Base-by-base conservation (phyloP, 2,888 invertebrate species). In the Tuta absoluta region DNA sequence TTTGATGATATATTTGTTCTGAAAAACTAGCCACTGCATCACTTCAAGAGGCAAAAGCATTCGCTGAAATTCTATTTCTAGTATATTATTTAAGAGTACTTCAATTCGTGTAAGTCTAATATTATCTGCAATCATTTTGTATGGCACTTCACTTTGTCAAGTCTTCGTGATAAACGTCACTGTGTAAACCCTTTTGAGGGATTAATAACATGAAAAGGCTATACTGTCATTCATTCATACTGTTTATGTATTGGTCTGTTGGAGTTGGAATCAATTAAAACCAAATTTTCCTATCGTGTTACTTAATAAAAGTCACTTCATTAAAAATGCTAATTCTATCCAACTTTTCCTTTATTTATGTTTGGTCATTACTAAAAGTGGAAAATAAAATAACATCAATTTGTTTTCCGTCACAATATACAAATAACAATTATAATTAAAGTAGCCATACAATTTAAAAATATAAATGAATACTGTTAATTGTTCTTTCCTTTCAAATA, bases 21-120 rank as follows among this genome's bases (percentile, higher is more conserved):
- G 57, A 17, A 57, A 57, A 2, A 57, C 33, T 0, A 57, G n/a
- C 57, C 57, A 57, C 37, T 57, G 57, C 17, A 57, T 37, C 12
- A 57, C n/a, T 57, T 57, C 57, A 37, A 57, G 37, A 19, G 57
- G 57, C 5, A 57, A 57, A 11, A 57, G 4, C 37, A 37, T n/a
- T 4, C 11, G 28, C 17, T 37, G 57, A 11, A 57, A 57, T 17
- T 57, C 57, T 37, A 19, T 57, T 37, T 28, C 57, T 37, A 37
- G n/a, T 11, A 57, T 37, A 19, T 57, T 57, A 19, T 57, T 57
- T 1, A 37, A 14, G 11, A 57, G 37, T n/a, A 57, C 28, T 33
- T 57, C 57, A 48, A 19, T 48, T 19, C 48, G 14, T 48, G 48
- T 41, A n/a, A 45, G 3, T 45, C 45, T 45, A 45, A 45, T 45